Evolutionary conservation across 2,888 invertebrate genomes (phyloP).

Genomic region (Dichetophora obliterata): DNA sequence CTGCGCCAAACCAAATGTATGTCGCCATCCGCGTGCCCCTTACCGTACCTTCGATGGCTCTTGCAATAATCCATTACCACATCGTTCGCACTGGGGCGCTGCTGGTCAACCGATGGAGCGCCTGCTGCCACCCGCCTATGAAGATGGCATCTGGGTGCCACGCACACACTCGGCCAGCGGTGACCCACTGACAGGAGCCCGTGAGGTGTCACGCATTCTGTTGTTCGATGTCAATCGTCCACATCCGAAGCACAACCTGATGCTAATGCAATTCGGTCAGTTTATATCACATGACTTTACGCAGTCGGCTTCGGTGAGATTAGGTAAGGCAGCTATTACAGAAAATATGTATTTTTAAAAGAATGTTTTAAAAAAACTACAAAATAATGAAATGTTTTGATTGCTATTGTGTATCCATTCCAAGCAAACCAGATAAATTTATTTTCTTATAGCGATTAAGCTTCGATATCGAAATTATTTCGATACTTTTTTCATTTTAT

Average conservation of each 20-base stretch:
- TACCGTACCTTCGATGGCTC: slow-evolving; percentile 84
- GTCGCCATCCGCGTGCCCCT: slow-evolving; percentile 69
- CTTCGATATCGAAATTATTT: no score
- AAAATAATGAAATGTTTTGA: no score
- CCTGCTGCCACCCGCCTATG: slow-evolving; percentile 77
- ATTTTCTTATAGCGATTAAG: no score
- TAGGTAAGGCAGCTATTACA: slow-evolving; percentile 71
- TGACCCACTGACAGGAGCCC: slow-evolving; percentile 75
- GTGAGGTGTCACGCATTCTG: slow-evolving; percentile 76
- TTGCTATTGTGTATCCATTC: no score
- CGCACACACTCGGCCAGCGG: slow-evolving; percentile 66
- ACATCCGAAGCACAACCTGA: slow-evolving; percentile 75
- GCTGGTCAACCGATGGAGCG: slow-evolving; percentile 76
- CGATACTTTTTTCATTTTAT: no score
- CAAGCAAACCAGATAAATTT: no score
- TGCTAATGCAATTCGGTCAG: slow-evolving; percentile 86
- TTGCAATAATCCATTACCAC: slow-evolving; percentile 80
- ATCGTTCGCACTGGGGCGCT: slow-evolving; percentile 76
- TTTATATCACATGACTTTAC: slow-evolving; percentile 83
- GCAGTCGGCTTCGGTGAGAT: slow-evolving; percentile 78
- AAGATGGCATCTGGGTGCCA: slow-evolving; percentile 73
- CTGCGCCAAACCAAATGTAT: slow-evolving; percentile 68
- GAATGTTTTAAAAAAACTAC: no score
- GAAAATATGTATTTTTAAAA: not conserved
- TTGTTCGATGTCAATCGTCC: slow-evolving; percentile 74